Evolutionary conservation across 2,113 vertebrate species (phyloP), one percentile per base, ranked within the genome.

Genomic region (Cnemophilus loriae): DNA sequence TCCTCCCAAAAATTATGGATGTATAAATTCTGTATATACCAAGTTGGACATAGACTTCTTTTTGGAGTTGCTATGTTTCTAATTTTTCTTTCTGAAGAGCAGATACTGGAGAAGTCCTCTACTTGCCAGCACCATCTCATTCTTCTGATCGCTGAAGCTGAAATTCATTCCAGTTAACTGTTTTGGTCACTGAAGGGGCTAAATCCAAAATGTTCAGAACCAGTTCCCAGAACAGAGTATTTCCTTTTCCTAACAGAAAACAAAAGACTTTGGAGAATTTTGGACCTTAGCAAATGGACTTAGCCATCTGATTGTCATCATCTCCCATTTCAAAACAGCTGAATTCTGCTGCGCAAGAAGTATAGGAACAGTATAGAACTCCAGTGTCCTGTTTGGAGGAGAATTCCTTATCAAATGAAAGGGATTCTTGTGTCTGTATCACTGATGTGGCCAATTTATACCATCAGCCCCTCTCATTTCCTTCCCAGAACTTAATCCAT

Each of bases 291-390:
- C 41, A 94, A 87, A 94, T 63, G 56, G 53, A 52, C 33, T 22
- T 82, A 84, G 32, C 47, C n/a, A 49, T 91, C 57, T 96, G 90
- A 18, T 75, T 93, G 93, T 94, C 70, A 79, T 95, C 5, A 83
- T 83, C 44, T 89, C 13, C 46, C 41, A 41, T 53, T 93, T 90
- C 69, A 91, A 93, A 97, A 75, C n/a, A 73, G 23, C 49, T 90
- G 57, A 68, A 22, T 60, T 41, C 27, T 39, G n/a, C 44, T 89
- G 41, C 85, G 49, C n/a, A 76, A 42, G 53, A 79, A 83, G 11
- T 44, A 28, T 14, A 81, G 41, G 35, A 84, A 47, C 30, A 63
- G 50, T 21, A 26, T 28, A 57, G 65, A 21, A 35, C 60, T 91
- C 41, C n/a, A 69, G 9, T 70, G 87, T 68, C 49, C 42, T 82